Base-by-base conservation (phyloP, 2,113 vertebrate genomes). In the Peromyscus polionotus region DNA sequence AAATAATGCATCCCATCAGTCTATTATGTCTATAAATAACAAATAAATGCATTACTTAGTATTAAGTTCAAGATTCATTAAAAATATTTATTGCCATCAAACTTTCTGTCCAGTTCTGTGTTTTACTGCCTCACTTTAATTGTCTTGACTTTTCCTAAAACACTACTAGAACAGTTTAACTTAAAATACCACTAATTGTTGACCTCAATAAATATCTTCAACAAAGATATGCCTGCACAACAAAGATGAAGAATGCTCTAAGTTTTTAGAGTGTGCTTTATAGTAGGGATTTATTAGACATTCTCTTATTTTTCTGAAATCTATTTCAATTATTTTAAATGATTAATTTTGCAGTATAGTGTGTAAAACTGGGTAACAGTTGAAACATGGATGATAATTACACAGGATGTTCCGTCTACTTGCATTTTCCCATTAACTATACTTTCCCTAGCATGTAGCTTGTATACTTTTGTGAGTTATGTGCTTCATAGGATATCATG, bases 221-320 rank as follows among this genome's bases (percentile, higher is more conserved):
- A 0, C 20, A 24, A 90, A 20, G 77, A 75, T 67, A 28, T 42
- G 31, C 8, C 20, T 87, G 22, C 42, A 26, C 36, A 91, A 72
- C 91, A 84, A 59, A 93, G 39, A 91, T 13, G 26, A 93, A 88
- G 67, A 26, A 3, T 2, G 59, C 42, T 39, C 7, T 9, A 28
- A 76, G 84, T 75, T 84, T 95, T 5, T 84, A 51, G 70, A 91
- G 11, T 84, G 13, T 0, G 36, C 4, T 88, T 95, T 22, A 81
- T 28, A 51, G 31, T 54, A 92, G 59, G 91, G 91, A 61, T 59
- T 84, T 39, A 48, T 51, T 13, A 57, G 5, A 31, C 45, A 24
- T 61, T 91, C 68, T 20, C 22, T 79, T 92, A 73, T 20, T 87
- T 91, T 75, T 75, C 11, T 94, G 45, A 95, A 93, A 93, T 81